Evolutionary conservation across 53 echinoderm and acorn worm species (phyloP).

Genomic region (Pentamera pediparva): DNA sequence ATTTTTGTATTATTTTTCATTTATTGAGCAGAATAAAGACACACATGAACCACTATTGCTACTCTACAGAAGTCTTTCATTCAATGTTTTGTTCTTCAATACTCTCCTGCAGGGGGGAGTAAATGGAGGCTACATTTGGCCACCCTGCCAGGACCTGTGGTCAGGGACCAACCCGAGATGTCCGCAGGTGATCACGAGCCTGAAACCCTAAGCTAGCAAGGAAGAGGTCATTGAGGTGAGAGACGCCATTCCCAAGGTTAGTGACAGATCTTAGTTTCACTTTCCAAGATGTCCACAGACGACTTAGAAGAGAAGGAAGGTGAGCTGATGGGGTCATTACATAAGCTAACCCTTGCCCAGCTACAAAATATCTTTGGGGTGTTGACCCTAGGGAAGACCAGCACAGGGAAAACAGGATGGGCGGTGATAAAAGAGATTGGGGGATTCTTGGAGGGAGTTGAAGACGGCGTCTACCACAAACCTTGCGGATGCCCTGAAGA

Average conservation of each 20-base stretch:
- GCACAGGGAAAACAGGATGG: background rate
- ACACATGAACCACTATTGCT: background rate
- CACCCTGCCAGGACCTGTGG: constrained; percentile 14
- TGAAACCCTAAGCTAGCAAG: background rate
- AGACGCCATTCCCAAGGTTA: too few relatives aligned
- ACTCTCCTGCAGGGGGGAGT: too few relatives aligned
- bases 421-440: background rate
- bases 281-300: background rate
- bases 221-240: background rate
- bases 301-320: background rate
- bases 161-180: background rate
- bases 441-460: background rate
- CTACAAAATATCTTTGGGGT: background rate
- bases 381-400: background rate
- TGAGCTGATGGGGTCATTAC: background rate
- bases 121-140: background rate
- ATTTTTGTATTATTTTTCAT: background rate
- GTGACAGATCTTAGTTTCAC: too few relatives aligned
- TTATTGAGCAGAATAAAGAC: too few relatives aligned
- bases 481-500: background rate
- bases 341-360: background rate
- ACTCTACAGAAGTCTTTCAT: too few relatives aligned
- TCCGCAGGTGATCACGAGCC: background rate
- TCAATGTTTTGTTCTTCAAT: too few relatives aligned
- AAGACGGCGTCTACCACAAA: background rate